Base-by-base conservation (phyloP, 2,888 invertebrate species). In the Volucella bombylans region DNA sequence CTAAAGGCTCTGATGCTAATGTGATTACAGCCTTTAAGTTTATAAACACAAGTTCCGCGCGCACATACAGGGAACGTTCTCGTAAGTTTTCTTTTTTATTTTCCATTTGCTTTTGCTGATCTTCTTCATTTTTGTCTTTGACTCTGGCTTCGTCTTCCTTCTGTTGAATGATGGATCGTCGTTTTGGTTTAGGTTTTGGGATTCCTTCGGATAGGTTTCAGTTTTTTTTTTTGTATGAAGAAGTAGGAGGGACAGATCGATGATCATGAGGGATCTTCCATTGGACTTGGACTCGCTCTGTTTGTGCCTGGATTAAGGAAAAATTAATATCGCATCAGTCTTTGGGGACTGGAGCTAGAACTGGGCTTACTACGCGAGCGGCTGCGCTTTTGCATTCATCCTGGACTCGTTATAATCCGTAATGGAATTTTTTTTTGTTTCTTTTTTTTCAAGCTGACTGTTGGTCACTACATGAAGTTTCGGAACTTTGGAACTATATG, bases 11-110 rank as follows among this genome's bases (percentile, higher is more conserved):
- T 90, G 91, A 89, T 89, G 88, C 90, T 91, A 91, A 91, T 92
- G 90, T 91, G 91, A 91, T 91, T 91, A 91, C 91, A 91, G 91
- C 90, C 91, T 91, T 91, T 91, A 90, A 89, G 91, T 91, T 91
- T 91, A 91, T 91, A 91, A 91, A 91, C 88, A 88, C 87, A 88
- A 85, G 87, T 87, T 87, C 82, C 87, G 86, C 80, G 87, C 82
- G 82, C 83, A 72, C 77, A 86, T 80, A 74, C 77, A 72, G 73
- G 11, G 54, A 59, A 82, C 74, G 55, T 71, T 77, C 49, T 62
- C 71, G 67, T 18, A 31, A 47, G 38, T 14, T 12, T 45, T 59
- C 38, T 59, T 59, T 39, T 80, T 61, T 54, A 64, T 68, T 67
- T 81, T 73, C 78, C 74, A 74, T 81, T 85, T 78, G 81, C 78